Percentiles rank a stretch among this genome's conserved stretches.
Conservation (phyloP, 2,888 invertebrate genomes). For the Eupithecia pulchellata region DNA sequence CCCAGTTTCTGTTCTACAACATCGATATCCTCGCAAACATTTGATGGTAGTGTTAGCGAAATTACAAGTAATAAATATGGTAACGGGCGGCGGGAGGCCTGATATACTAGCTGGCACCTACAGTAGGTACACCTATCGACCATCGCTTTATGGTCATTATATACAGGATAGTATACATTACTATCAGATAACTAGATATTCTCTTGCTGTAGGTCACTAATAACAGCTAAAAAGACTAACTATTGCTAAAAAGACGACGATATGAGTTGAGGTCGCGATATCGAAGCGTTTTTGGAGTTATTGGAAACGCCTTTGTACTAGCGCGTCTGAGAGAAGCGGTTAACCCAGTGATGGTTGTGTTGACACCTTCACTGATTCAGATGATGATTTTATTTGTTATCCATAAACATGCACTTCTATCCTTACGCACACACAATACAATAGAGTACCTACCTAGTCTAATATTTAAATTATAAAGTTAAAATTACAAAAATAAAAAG, state of each 20-base stretch:
- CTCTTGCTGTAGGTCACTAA: neutral
- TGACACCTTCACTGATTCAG: neutral
- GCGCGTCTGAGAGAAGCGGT: neutral
- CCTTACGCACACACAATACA: too few species aligned
- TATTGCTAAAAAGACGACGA: too few species aligned
- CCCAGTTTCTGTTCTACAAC: neutral
- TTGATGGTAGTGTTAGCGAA: conserved; percentile 25
- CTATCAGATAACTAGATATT: neutral
- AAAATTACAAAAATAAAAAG: too few species aligned
- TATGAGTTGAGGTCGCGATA: too few species aligned
- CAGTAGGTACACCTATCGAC: neutral
- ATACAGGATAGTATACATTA: too few species aligned
- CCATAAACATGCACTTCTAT: too few species aligned
- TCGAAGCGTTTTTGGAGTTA: too few species aligned
- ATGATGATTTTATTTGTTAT: too few species aligned
- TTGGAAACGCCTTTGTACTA: too few species aligned
- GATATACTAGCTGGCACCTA: conserved; percentile 12
- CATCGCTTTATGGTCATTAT: neutral
- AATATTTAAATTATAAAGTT: too few species aligned
- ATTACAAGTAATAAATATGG: conserved; percentile 32
- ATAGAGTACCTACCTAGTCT: too few species aligned
- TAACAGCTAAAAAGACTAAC: too few species aligned
- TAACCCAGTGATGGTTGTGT: neutral
- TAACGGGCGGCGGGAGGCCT: conserved; percentile 25
- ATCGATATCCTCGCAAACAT: neutral